Conservation (phyloP, 2,113 vertebrate species). For the Platanista minor region DNA sequence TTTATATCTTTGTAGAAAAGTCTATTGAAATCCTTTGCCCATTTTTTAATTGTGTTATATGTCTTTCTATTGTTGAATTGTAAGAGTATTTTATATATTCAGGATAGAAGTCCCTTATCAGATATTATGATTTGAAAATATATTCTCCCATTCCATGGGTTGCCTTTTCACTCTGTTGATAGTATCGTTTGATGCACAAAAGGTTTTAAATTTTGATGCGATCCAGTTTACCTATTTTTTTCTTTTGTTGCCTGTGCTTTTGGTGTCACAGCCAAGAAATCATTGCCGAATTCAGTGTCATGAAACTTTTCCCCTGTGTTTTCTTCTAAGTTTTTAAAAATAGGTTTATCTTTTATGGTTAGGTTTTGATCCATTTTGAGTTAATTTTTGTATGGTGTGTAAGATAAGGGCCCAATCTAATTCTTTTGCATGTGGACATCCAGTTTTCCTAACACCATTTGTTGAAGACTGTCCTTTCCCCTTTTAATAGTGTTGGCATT, state of each 20-base stretch:
- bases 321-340: background rate
- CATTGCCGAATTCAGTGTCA: background rate
- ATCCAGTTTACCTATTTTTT: background rate
- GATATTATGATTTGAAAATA: background rate
- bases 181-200: background rate
- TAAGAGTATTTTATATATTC: background rate
- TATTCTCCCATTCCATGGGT: background rate
- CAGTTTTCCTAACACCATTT: conserved; percentile 12
- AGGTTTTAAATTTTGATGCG: conserved; percentile 22
- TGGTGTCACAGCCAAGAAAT: background rate
- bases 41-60: background rate
- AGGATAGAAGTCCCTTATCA: background rate
- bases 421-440: background rate
- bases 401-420: background rate
- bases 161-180: conserved; percentile 7
- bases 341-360: background rate
- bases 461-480: background rate
- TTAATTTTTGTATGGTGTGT: background rate
- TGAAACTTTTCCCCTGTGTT: background rate
- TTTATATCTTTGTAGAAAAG: background rate
- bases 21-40: background rate
- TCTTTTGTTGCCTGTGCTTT: background rate
- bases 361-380: conserved; percentile 2
- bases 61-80: background rate
- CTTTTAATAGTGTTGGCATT: background rate